Conservation (phyloP, 2,888 invertebrate genomes). For the Ligdia adustata region DNA sequence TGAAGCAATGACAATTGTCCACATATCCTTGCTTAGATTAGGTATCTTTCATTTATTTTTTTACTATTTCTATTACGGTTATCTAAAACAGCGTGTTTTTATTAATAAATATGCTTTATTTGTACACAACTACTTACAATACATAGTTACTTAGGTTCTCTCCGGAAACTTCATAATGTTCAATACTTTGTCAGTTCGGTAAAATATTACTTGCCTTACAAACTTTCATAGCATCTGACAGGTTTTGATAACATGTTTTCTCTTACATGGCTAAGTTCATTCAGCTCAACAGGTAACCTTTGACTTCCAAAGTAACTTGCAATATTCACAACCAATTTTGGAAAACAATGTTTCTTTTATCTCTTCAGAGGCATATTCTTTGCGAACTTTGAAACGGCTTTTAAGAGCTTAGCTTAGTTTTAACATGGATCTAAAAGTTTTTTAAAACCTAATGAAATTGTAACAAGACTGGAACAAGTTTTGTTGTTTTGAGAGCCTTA, state of each 20-base stretch:
- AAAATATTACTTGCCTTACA: constrained; percentile 6
- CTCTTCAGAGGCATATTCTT: constrained; percentile 5
- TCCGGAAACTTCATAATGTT: not conserved
- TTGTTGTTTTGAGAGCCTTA: too few species aligned
- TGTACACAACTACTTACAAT: too few species aligned
- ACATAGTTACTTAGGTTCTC: too few species aligned
- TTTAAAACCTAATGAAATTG: too few species aligned
- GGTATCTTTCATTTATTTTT: too few species aligned
- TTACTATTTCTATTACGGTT: too few species aligned
- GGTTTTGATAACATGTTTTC: constrained; percentile 17
- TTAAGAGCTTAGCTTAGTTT: not conserved
- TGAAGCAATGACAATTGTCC: too few species aligned
- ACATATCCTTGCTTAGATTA: too few species aligned
- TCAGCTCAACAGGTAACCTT: constrained; percentile 31
- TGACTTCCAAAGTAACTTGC: constrained; percentile 28
- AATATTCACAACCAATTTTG: constrained; percentile 27
- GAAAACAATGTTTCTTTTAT: constrained; percentile 26
- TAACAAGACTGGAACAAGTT: too few species aligned
- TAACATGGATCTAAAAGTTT: too few species aligned
- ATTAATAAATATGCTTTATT: too few species aligned
- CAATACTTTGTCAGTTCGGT: constrained; percentile 13
- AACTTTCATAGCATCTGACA: constrained; percentile 11
- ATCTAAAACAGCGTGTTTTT: too few species aligned
- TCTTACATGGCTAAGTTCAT: constrained; percentile 23
- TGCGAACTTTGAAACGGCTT: constrained; percentile 5